Evolutionary conservation across 2,888 invertebrate species (phyloP).

Genomic region (Helobdella robusta): DNA sequence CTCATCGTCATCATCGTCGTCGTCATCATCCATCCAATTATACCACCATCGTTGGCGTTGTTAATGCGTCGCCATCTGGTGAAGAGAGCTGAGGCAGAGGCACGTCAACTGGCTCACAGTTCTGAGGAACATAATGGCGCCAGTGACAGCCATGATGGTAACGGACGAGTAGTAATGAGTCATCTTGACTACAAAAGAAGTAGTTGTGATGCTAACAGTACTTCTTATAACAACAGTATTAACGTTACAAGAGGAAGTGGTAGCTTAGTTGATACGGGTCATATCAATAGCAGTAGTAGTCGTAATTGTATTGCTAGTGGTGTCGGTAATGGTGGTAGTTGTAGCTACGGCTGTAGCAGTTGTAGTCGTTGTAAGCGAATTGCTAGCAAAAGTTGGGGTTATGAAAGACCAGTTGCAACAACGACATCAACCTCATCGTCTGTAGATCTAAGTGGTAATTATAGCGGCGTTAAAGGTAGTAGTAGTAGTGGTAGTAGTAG

Average conservation of each 20-base stretch:
- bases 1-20: too few species aligned
- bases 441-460: too few species aligned
- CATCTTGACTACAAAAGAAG: not conserved
- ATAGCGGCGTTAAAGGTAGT: not conserved
- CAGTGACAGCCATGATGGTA: not conserved
- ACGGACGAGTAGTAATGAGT: not conserved
- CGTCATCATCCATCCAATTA: slow-evolving; percentile 2
- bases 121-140: not conserved
- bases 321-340: slow-evolving; percentile 17
- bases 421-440: too few species aligned
- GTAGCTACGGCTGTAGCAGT: slow-evolving; percentile 15
- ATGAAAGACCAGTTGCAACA: too few species aligned
- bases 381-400: slow-evolving; percentile 5
- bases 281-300: slow-evolving; percentile 13
- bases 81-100: not conserved
- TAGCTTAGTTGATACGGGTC: slow-evolving; percentile 9
- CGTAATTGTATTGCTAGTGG: slow-evolving; percentile 14
- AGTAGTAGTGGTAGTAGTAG: slow-evolving; percentile 13
- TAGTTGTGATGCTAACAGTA: not conserved
- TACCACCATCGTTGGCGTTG: not conserved
- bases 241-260: not conserved
- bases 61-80: not conserved
- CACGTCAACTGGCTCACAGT: not conserved
- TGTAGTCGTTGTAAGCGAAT: not conserved
- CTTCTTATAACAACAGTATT: not conserved